A percentile compares a stretch with the other conserved stretches of the same genome.
Evolutionary conservation across 2,888 invertebrate species (phyloP).

Genomic region (Branchellion lobata): DNA sequence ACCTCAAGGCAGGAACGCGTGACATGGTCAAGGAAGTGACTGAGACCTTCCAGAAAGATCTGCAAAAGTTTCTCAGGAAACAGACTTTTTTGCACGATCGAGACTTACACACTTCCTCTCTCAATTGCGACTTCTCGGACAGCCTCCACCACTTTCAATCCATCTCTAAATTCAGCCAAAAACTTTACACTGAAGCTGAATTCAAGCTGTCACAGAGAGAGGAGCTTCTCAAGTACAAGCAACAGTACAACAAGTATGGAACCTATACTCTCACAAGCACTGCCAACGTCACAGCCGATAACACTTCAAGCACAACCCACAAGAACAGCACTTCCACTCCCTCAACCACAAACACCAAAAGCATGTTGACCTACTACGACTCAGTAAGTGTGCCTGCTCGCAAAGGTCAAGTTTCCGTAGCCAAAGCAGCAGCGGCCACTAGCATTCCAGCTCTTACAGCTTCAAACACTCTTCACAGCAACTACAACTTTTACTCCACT

Average conservation of each 20-base stretch:
- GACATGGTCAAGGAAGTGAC: slow-evolving; percentile 14
- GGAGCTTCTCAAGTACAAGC: neutral
- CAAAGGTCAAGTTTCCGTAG: no score
- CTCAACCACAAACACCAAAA: neutral
- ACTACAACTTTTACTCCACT: neutral
- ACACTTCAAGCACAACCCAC: neutral
- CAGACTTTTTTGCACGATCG: neutral
- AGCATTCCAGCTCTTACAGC: neutral
- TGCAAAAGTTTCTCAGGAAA: slow-evolving; percentile 12
- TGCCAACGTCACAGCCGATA: neutral
- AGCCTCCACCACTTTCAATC: neutral
- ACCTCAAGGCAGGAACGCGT: slow-evolving; percentile 16
- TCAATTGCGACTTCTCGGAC: neutral
- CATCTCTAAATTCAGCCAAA: neutral
- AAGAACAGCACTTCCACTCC: neutral
- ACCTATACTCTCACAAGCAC: neutral
- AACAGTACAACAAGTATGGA: slow-evolving; percentile 6
- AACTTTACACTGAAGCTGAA: slow-evolving; percentile 28
- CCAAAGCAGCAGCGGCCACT: no score
- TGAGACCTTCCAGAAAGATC: slow-evolving; percentile 15
- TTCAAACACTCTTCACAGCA: neutral
- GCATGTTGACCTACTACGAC: no score
- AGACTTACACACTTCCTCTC: neutral
- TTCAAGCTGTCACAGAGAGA: slow-evolving; percentile 5
- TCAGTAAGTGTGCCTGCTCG: no score